Evolutionary conservation across 2,113 vertebrate genomes (phyloP).

Genomic region (Puntigrus tetrazona): DNA sequence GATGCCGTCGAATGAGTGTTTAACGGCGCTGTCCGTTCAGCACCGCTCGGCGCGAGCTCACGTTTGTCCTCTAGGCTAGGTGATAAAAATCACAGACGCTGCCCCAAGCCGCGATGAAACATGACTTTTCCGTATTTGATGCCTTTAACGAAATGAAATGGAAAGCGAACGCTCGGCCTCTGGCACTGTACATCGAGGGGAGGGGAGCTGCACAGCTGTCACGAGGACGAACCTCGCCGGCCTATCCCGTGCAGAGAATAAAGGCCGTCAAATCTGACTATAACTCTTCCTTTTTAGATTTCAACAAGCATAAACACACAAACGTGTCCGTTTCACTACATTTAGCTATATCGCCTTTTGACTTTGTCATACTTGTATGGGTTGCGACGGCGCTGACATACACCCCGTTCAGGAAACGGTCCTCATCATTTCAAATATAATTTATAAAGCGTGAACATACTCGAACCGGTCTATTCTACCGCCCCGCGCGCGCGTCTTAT

Average conservation of each 20-base stretch:
- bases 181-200: slow-evolving; percentile 3
- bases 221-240: slow-evolving; percentile 8
- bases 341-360: no score
- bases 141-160: not conserved
- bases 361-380: not conserved
- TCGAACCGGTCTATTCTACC: not conserved
- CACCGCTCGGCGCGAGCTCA: slow-evolving; percentile 27
- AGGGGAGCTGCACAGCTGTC: slow-evolving; percentile 17
- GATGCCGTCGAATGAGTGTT: not conserved
- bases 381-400: not conserved
- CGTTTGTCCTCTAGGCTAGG: slow-evolving; percentile 27
- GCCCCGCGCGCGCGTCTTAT: not conserved
- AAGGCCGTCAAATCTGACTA: not conserved
- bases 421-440: not conserved
- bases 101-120: slow-evolving; percentile 19
- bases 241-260: slow-evolving; percentile 40
- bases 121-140: slow-evolving; percentile 17
- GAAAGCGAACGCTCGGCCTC: slow-evolving; percentile 14
- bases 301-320: not conserved
- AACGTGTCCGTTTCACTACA: not conserved
- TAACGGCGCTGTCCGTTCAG: slow-evolving; percentile 64
- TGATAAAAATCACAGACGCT: slow-evolving; percentile 10
- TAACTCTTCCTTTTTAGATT: not conserved
- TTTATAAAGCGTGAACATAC: not conserved
- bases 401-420: slow-evolving; percentile 9